phyloP scores from a whole-genome alignment of 2,888 invertebrate species.

The Alloplasta piceator region DNA sequence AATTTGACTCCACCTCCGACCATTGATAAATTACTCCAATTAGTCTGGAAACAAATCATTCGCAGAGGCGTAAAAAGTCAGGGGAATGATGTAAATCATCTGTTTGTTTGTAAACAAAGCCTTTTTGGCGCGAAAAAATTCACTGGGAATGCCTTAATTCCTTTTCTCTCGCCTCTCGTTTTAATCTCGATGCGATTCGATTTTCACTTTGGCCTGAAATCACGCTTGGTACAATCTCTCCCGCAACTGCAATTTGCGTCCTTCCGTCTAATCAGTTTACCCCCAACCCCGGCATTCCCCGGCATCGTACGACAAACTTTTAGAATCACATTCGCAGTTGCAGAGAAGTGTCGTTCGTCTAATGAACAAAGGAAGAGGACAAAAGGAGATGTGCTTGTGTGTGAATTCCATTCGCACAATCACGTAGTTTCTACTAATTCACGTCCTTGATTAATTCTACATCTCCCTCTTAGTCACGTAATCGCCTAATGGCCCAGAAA shows the following conservation, averaged over 20 bases:
- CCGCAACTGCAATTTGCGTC: neutral
- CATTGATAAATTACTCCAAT: too few relatives aligned
- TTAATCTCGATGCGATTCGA: conserved; percentile 1
- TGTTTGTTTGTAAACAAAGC: too few relatives aligned
- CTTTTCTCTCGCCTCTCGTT: neutral
- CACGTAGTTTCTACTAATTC: neutral
- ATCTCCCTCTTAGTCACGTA: neutral
- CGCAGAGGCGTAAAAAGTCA: too few relatives aligned
- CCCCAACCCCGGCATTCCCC: neutral
- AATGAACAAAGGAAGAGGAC: conserved; percentile 15
- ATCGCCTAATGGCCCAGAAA: neutral
- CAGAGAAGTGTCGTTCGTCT: conserved; percentile 16
- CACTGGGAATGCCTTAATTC: neutral
- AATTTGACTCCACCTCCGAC: too few relatives aligned
- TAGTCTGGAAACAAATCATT: too few relatives aligned
- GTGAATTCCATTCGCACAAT: neutral
- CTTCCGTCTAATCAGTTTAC: conserved; percentile 2
- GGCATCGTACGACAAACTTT: conserved; percentile 21
- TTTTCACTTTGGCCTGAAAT: conserved; percentile 11
- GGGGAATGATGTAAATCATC: too few relatives aligned
- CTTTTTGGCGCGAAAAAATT: neutral
- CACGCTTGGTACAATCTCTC: neutral
- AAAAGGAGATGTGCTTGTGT: neutral
- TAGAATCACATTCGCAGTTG: conserved; percentile 9
- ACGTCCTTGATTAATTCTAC: neutral